Base-by-base conservation (phyloP, 2,888 invertebrate genomes). In the Eucriotettix oculatus region DNA sequence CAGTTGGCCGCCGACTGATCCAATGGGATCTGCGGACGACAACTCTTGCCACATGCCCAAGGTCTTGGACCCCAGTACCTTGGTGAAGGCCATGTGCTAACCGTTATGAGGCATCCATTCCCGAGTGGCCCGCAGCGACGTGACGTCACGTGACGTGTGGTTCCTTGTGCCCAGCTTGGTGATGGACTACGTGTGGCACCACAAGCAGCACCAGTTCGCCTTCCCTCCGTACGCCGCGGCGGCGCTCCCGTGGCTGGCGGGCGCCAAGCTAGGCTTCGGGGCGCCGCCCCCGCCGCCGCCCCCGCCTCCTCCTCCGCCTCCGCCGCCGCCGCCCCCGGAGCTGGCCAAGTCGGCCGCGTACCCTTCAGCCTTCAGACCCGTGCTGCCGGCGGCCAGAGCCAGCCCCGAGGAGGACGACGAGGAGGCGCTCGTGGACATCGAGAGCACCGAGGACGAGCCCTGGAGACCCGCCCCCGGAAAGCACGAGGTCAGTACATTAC, bases 391-490 rank as follows among this genome's bases (percentile, higher is more conserved):
- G 57, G 66, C 54, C 17, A 14, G 53, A 29, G 52, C 54, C 63
- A 59, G 16, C n/a, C 52, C 29, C 65, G 80, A 79, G 63, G 82
- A 83, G 60, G 78, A 83, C 12, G 86, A 86, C 67, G 87, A 87
- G 63, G 88, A 90, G 67, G 89, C 88, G 71, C 83, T 85, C 66
- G 90, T 91, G 12, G 91, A 91, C 69, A 90, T 91, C 65, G 91
- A 91, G 71, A 90, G 90, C 11, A 90, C 89, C 0, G 89, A 88
- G 68, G 90, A 89, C 66, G 87, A 86, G n/a, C 72, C 74, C 42
- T 66, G 70, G 9, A 65, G 68, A 1, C 11, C 16, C 40, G 52
- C 56, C 0, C 48, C 60, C 9, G 16, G 41, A 16, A 52, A 48
- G 12, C 43, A 57, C 43, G 43, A 54, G 48, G 48, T 48, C 12